phyloP scores from a whole-genome alignment of 2,113 vertebrate genomes.

The Cryptomyrus ogoouensis region DNA sequence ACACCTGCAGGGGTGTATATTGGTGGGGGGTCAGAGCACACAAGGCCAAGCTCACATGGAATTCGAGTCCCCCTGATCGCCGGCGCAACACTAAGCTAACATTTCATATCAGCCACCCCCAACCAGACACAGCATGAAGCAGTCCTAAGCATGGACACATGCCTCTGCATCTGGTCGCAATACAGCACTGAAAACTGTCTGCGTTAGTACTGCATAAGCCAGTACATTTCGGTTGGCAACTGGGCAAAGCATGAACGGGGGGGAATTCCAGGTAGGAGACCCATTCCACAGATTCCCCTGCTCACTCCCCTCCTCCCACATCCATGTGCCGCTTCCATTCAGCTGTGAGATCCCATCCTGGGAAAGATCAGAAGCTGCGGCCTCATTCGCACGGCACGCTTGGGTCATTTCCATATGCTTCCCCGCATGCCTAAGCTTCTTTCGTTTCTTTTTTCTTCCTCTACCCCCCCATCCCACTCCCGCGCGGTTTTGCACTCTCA shows the following conservation, averaged over 20 bases:
- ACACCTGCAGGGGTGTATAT: background rate
- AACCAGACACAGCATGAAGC: background rate
- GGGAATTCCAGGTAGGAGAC: background rate
- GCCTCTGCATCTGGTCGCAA: background rate
- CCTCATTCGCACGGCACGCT: slow-evolving; percentile 46
- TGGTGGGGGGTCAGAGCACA: background rate
- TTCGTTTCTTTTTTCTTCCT: slow-evolving; percentile 3
- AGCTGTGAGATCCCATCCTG: slow-evolving; percentile 38
- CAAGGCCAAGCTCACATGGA: background rate
- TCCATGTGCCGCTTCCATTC: slow-evolving; percentile 37
- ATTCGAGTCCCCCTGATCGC: background rate
- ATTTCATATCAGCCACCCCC: background rate
- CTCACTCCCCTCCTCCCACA: slow-evolving; percentile 19
- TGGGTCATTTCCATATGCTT: slow-evolving; percentile 42
- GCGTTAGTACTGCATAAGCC: background rate
- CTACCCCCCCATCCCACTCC: background rate
- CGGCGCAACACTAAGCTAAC: background rate
- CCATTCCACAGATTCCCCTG: background rate
- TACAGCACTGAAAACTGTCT: background rate
- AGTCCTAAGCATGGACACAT: background rate
- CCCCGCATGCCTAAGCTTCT: slow-evolving; percentile 26
- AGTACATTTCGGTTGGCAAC: background rate
- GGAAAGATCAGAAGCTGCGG: slow-evolving; percentile 48
- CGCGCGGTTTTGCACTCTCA: background rate
- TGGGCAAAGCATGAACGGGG: background rate